Conservation (phyloP, 2,797 vertebrate species). For the Ceryle rudis region DNA sequence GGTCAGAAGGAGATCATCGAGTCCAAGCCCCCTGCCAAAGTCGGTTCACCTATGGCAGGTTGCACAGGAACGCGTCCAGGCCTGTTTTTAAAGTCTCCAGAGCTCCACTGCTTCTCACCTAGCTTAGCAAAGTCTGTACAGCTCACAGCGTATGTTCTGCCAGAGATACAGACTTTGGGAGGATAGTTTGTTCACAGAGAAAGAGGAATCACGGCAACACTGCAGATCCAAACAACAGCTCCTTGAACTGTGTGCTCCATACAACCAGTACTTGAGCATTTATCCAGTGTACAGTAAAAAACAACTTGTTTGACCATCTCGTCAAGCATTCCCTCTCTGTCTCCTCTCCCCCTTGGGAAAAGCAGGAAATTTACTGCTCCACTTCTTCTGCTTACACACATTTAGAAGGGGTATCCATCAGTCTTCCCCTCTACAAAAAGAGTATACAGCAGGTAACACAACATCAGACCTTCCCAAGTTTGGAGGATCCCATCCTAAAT, state of each 20-base stretch:
- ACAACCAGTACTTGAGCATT: background rate
- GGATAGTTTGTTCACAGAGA: background rate
- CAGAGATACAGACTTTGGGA: background rate
- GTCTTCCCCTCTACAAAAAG: background rate
- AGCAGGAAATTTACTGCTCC: background rate
- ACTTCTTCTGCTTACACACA: background rate
- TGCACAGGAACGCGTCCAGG: too few relatives aligned
- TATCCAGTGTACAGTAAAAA: background rate
- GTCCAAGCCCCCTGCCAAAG: too few relatives aligned
- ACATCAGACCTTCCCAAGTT: background rate
- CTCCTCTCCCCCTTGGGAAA: background rate
- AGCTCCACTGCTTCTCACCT: background rate
- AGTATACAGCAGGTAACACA: background rate
- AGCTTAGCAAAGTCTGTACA: background rate
- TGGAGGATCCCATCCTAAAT: background rate
- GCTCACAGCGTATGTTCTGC: rapidly evolving
- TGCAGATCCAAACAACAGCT: background rate
- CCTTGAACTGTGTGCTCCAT: rapidly evolving
- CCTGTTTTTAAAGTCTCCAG: too few relatives aligned
- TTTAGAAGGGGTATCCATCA: background rate
- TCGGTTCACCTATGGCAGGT: too few relatives aligned
- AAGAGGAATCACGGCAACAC: background rate
- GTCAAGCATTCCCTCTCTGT: background rate
- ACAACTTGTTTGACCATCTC: background rate
- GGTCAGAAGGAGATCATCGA: too few relatives aligned